phyloP scores from a whole-genome alignment of 2,888 invertebrate genomes.

The Atethmia centrago region DNA sequence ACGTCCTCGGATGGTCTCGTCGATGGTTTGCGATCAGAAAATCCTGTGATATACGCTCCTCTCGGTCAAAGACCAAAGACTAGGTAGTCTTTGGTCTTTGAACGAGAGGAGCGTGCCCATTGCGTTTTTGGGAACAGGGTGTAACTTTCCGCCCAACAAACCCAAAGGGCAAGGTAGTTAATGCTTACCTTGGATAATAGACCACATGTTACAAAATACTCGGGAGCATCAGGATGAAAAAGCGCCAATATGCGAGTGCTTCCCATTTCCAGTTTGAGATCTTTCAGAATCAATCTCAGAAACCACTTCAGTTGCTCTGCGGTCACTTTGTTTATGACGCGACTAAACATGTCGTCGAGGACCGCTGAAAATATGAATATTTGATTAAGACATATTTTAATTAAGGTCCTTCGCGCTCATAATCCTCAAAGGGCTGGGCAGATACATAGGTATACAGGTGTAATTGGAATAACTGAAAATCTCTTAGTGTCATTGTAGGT shows the following conservation, averaged over 20 bases:
- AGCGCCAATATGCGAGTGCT: conserved; percentile 92
- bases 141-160: background rate
- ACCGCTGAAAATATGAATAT: conserved; percentile 70
- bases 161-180: background rate
- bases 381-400: background rate
- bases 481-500: background rate
- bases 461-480: background rate
- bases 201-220: conserved; percentile 93
- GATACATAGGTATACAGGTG: background rate
- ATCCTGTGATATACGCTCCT: background rate
- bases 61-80: background rate
- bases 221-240: conserved; percentile 95
- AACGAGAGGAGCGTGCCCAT: no score
- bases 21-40: background rate
- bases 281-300: conserved; percentile 96
- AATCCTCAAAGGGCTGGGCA: background rate
- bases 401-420: background rate
- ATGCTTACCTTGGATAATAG: conserved; percentile 92
- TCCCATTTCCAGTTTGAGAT: conserved; percentile 94
- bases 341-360: conserved; percentile 90
- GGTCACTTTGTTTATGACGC: conserved; percentile 92
- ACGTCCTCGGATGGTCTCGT: background rate
- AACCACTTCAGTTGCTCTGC: conserved; percentile 97
- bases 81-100: no score
- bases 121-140: background rate